Base-by-base conservation (phyloP, 2,888 invertebrate genomes). In the Lepidonotus clava region DNA sequence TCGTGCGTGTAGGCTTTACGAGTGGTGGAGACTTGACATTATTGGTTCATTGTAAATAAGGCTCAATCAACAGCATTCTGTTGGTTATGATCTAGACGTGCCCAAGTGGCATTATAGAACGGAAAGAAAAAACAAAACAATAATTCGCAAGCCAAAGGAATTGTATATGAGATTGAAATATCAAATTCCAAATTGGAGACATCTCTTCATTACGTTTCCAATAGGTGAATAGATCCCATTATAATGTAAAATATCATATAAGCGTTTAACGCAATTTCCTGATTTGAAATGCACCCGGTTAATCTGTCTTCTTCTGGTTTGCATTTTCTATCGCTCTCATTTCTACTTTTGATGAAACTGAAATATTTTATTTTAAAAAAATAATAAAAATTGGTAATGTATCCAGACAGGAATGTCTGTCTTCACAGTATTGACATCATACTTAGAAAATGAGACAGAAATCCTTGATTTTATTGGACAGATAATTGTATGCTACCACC, bases 1-100 rank as follows among this genome's bases (percentile, higher is more conserved):
- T 80, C 80, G 80, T 80, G 28, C 51, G 46, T 80, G 51, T 80
- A 80, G 80, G 80, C 80, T 80, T 51, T 41, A 18, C 46, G 80
- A 51, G 32, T 80, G 71, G 71, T 71, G 71, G 38, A 34, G 71
- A 71, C 71, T 71, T 71, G 71, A 71, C 71, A 71, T 71, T n/a
- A 38, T 71, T 71, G 36, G 38, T 71, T 71, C 38, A 36, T 18
- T 71, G 71, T 71, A 38, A 14, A 56, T 56, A 71, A n/a, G n/a
- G n/a, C n/a, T n/a, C n/a, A n/a, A n/a, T n/a, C n/a, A n/a, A n/a
- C n/a, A n/a, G n/a, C n/a, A 46, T 46, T 46, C 8, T 46, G 46
- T 11, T 46, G 46, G 18, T 46, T 8, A 46, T 46, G 46, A 46
- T 46, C n/a, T n/a, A n/a, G n/a, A n/a, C n/a, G n/a, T n/a, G n/a